phyloP scores from a whole-genome alignment of 2,797 vertebrate species.

The Acanthornis magna region DNA sequence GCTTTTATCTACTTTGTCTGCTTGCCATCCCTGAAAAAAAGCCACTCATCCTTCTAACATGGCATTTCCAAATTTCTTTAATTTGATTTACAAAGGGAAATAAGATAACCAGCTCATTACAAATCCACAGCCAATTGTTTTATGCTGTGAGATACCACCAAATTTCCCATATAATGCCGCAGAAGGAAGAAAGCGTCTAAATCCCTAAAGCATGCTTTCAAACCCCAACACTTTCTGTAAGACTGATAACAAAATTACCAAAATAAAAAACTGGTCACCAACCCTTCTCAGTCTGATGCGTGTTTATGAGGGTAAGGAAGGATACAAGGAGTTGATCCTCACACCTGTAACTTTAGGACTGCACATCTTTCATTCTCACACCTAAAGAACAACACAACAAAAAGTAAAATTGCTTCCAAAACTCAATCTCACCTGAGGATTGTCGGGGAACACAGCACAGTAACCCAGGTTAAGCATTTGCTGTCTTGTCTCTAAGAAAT shows the following conservation, averaged over 20 bases:
- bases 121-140: neutral
- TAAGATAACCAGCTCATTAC: neutral
- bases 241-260: neutral
- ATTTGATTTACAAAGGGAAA: slow-evolving; percentile 20
- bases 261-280: neutral
- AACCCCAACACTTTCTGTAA: neutral
- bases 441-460: neutral
- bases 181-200: neutral
- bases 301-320: neutral
- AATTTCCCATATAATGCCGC: neutral
- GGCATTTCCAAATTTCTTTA: slow-evolving; percentile 9
- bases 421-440: slow-evolving; percentile 35
- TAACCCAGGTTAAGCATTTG: slow-evolving; percentile 58
- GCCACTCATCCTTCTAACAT: neutral
- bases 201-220: neutral
- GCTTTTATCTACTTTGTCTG: slow-evolving; percentile 46
- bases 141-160: neutral
- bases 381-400: slow-evolving; percentile 32
- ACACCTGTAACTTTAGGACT: neutral
- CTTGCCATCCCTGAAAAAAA: slow-evolving; percentile 1
- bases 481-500: slow-evolving; percentile 65
- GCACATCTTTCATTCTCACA: slow-evolving; percentile 37
- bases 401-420: slow-evolving; percentile 60
- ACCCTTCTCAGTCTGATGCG: neutral
- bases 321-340: slow-evolving; percentile 8